These are phyloP conservation scores for Mergus octosetaceus DNA, from an alignment of 2,797 vertebrate species.

Conservation along the genomic window DNA sequence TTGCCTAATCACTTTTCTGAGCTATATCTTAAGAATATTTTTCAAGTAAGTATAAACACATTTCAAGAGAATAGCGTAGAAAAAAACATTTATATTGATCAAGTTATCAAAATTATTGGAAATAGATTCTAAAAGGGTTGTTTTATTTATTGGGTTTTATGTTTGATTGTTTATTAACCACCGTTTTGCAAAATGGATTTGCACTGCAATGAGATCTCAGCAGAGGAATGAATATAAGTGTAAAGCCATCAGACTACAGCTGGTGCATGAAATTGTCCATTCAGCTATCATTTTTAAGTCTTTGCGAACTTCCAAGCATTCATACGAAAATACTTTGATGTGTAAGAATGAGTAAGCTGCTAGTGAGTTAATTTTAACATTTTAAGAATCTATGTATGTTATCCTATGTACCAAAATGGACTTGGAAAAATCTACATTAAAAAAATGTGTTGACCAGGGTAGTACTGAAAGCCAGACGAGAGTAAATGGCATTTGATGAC, in stretches of 20 bases:
- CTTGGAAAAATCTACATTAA: not conserved
- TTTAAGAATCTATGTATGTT: not conserved
- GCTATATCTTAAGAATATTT: not conserved
- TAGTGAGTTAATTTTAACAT: not conserved
- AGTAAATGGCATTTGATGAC: slow-evolving; percentile 19
- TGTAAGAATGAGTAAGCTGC: not conserved
- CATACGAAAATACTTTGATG: not conserved
- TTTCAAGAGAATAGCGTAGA: not conserved
- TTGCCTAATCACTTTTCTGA: not conserved
- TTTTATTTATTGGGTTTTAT: not conserved
- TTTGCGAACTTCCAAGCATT: not conserved
- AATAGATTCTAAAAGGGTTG: not conserved
- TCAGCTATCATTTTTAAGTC: not conserved
- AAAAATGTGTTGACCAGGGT: not conserved
- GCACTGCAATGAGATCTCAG: not conserved
- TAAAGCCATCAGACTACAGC: not conserved
- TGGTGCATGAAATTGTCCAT: not conserved
- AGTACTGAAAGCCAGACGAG: not conserved
- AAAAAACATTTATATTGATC: not conserved
- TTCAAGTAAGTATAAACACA: not conserved
- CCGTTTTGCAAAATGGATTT: not conserved
- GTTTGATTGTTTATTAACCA: not conserved
- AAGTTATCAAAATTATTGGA: not conserved
- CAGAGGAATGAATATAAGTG: not conserved
- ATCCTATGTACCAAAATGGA: not conserved